Evolutionary conservation across 2,888 invertebrate genomes (phyloP).

Genomic region (Ectropis crepuscularia): DNA sequence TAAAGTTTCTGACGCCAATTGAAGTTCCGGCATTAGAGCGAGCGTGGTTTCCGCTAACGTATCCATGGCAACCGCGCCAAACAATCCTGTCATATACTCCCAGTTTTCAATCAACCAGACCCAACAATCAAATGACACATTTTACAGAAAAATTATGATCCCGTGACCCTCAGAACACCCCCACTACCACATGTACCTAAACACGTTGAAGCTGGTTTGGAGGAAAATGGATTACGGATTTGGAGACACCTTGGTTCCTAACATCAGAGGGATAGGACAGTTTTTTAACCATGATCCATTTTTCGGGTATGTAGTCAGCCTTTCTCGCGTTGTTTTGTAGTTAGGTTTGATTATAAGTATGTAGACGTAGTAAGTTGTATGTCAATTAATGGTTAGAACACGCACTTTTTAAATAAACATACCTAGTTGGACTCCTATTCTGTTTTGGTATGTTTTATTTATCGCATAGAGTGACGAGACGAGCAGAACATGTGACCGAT

Average conservation of each 20-base stretch:
- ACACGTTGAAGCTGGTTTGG: constrained; percentile 54
- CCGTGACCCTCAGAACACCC: constrained; percentile 47
- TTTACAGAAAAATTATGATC: constrained; percentile 70
- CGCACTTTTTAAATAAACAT: no score
- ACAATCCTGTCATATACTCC: constrained; percentile 72
- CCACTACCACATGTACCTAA: constrained; percentile 55
- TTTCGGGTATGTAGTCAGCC: constrained; percentile 62
- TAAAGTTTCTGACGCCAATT: no score
- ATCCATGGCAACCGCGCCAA: constrained; percentile 64
- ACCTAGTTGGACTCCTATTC: no score
- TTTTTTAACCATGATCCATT: constrained; percentile 69
- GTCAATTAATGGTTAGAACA: no score
- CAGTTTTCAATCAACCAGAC: constrained; percentile 57
- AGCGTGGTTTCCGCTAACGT: constrained; percentile 68
- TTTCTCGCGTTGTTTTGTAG: background rate
- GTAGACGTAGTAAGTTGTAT: no score
- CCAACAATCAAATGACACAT: constrained; percentile 63
- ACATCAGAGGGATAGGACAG: constrained; percentile 66
- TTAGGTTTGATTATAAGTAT: background rate
- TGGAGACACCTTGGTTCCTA: constrained; percentile 73
- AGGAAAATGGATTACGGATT: constrained; percentile 77
- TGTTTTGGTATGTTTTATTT: no score
- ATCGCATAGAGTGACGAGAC: no score
- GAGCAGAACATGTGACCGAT: no score
- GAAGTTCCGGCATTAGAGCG: constrained; percentile 45